Evolutionary conservation across 2,888 invertebrate genomes (phyloP), one percentile per base, ranked within the genome.

Genomic region (Pecten maximus): DNA sequence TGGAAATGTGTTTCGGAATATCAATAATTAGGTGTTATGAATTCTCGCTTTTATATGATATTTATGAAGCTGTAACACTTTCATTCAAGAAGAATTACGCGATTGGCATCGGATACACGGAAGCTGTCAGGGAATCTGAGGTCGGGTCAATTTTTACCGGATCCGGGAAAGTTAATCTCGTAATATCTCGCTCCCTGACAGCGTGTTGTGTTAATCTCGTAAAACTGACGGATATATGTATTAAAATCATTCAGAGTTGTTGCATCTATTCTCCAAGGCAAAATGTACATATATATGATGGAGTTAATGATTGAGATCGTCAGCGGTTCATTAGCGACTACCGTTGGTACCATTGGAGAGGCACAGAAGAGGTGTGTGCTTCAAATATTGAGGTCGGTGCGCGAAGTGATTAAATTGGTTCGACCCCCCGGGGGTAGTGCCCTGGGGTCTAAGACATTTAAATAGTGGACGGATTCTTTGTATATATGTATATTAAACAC

Each of bases 121-220:
- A 28, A 28, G 54, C 74, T 10, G 74, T 74, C 74, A 6, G 16
- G 0, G 74, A 74, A 0, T 35, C 35, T 35, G 19, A 15, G 74
- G 28, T 74, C 35, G 12, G 35, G 35, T 28, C 35, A 74, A 74
- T 74, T 35, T 74, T n/a, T 35, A 28, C 28, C 2, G 35, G 74
- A 3, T 35, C 74, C 10, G 12, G 23, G 74, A 19, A 35, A 28
- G 35, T 74, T 74, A 74, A 28, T 74, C 74, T 74, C 74, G 74
- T 35, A 74, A 74, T 74, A 74, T 74, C 10, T 74, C 74, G 35
- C 74, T 10, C 74, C 74, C 74, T 74, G 74, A 35, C 74, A 74
- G 28, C 74, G 16, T 2, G 12, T 35, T 74, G 28, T 74, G 74
- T 74, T 35, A 74, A 74, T 74, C 2, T 74, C 12, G 74, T 74